Conservation (phyloP, 1,140 invertebrate species). For the Antheraea mylitta region DNA sequence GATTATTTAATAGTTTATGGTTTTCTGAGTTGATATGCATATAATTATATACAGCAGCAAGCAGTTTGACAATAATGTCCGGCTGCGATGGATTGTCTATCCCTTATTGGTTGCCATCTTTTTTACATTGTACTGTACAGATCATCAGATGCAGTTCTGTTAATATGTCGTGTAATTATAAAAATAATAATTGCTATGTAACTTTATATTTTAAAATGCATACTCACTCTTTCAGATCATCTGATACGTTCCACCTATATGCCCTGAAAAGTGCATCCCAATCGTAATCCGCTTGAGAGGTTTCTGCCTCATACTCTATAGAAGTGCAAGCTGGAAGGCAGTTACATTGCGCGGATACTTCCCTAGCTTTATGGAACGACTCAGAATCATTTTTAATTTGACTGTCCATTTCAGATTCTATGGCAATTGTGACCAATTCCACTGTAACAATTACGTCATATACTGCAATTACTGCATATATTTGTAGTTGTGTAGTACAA, state of each 20-base stretch:
- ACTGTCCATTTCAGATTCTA: slow-evolving; percentile 57
- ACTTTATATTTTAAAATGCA: not conserved
- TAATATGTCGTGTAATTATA: too few relatives aligned
- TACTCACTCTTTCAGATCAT: slow-evolving; percentile 45
- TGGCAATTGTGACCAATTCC: slow-evolving; percentile 79
- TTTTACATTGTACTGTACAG: too few relatives aligned
- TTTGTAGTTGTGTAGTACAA: too few relatives aligned
- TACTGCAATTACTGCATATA: too few relatives aligned
- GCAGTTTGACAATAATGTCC: too few relatives aligned
- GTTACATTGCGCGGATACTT: slow-evolving; percentile 76
- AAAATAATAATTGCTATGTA: not conserved
- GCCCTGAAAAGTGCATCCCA: slow-evolving; percentile 77
- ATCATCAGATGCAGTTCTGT: too few relatives aligned
- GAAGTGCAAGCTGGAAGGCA: slow-evolving; percentile 85
- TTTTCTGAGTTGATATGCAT: too few relatives aligned
- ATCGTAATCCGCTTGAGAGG: slow-evolving; percentile 83
- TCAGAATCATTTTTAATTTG: slow-evolving; percentile 38
- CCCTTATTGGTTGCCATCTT: too few relatives aligned
- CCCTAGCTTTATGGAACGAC: slow-evolving; percentile 42
- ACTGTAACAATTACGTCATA: slow-evolving; percentile 46
- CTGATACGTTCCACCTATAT: slow-evolving; percentile 41
- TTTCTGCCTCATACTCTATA: slow-evolving; percentile 83
- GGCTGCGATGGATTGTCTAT: too few relatives aligned
- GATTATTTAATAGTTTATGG: too few relatives aligned
- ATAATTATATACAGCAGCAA: too few relatives aligned